Base-by-base conservation (phyloP, 2,888 invertebrate species). In the Podabrus alpinus region DNA sequence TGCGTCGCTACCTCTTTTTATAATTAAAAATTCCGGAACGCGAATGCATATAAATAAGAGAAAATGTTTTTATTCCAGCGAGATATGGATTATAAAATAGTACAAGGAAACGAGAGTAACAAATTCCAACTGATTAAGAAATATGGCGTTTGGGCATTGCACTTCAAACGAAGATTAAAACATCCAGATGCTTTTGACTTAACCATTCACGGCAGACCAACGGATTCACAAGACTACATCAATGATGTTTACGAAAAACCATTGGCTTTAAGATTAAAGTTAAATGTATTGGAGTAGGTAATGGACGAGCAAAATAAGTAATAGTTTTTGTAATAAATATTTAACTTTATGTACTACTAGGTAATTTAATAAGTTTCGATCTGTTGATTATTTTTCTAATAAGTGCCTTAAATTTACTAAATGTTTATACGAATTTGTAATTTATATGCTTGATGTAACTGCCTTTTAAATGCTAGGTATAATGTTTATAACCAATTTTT, bases 101-200 rank as follows among this genome's bases (percentile, higher is more conserved):
- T 87, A 13, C 88, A 87, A 72, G 91, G 92, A 19, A 91, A 92
- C 84, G 90, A 91, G 79, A 84, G 87, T 21, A 88, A 89, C 66
- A 88, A 89, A 76, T 91, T 92, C 82, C 90, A 92, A 78, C 85
- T 92, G 82, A 86, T 89, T 9, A 88, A 89, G 77, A 89, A 89
- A 77, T 88, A 89, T 81, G 91, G 90, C 4, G 87, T 91, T 3
- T 91, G 90, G 90, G 89, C 90, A 1, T 84, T 92, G 16, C 91
- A 92, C 81, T 92, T 92, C 86, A 88, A 87, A 69, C 87, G 88
- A 78, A 88, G 91, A 75, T 85, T 92, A 59, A 89, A 89, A 81
- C 85, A 87, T 60, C 88, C 90, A 1, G 90, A 88, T 1, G 86
- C 87, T 9, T 92, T 91, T 84, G 87, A 89, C 64, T 81, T 92